phyloP scores from a whole-genome alignment of 1,140 invertebrate genomes.

The Drosophila orosa region DNA sequence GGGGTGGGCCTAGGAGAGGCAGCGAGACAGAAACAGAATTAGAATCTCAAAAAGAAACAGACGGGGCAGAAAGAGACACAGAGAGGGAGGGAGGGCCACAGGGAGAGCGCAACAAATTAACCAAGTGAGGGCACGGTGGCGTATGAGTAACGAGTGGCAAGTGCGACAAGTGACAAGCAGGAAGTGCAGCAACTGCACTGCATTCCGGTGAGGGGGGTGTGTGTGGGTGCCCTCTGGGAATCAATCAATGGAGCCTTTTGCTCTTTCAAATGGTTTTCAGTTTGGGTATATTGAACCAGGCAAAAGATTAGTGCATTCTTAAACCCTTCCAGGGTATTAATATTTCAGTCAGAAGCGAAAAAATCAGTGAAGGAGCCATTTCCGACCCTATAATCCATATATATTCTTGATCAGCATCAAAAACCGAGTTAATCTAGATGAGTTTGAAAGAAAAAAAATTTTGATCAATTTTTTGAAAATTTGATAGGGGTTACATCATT shows the following conservation, averaged over 20 bases:
- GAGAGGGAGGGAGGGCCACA: not conserved
- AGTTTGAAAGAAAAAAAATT: too few relatives aligned
- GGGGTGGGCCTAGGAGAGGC: not conserved
- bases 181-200: conserved; percentile 38
- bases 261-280: not conserved
- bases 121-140: conserved; percentile 41
- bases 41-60: conserved; percentile 19
- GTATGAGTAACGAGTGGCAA: conserved; percentile 64
- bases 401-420: not conserved
- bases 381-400: not conserved
- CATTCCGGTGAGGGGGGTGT: not conserved
- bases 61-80: not conserved
- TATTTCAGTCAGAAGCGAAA: not conserved
- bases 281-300: not conserved
- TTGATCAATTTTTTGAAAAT: too few relatives aligned
- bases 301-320: too few relatives aligned
- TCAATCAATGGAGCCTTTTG: conserved; percentile 6
- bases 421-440: too few relatives aligned
- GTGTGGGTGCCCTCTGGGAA: not conserved
- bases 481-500: not conserved
- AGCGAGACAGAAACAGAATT: conserved; percentile 25
- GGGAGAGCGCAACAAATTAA: conserved; percentile 37
- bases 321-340: not conserved
- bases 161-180: conserved; percentile 52
- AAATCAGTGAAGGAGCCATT: not conserved